A percentile compares a stretch with the other conserved stretches of the same genome.
Evolutionary conservation across 1,140 invertebrate genomes (phyloP).

Genomic region (Centruroides sculpturatus): DNA sequence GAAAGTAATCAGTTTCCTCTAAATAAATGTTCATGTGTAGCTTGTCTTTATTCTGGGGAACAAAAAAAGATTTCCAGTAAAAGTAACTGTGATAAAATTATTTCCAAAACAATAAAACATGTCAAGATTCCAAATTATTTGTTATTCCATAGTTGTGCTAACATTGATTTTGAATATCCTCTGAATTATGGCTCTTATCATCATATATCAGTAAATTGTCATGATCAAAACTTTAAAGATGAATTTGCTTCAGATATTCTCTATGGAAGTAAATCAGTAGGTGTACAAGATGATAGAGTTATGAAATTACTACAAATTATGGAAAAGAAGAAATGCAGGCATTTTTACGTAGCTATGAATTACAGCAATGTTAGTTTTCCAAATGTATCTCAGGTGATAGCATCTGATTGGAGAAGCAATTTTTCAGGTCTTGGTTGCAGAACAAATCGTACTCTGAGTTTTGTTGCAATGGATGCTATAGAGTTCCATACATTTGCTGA

Average conservation of each 20-base stretch:
- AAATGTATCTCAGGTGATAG: neutral
- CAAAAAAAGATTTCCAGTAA: constrained; percentile 6
- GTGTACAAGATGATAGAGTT: too few species aligned
- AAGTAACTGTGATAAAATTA: constrained; percentile 11
- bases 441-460: constrained; percentile 47
- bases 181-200: constrained; percentile 10
- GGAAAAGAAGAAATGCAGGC: too few species aligned
- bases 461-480: constrained; percentile 54
- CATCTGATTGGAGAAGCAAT: constrained; percentile 13
- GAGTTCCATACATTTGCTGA: constrained; percentile 54
- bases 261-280: too few species aligned
- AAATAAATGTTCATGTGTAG: constrained; percentile 4
- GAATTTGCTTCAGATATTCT: too few species aligned
- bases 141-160: neutral
- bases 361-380: constrained; percentile 16
- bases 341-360: constrained; percentile 4
- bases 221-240: neutral
- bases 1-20: neutral
- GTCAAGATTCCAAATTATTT: constrained; percentile 3
- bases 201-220: constrained; percentile 7
- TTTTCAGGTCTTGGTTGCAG: constrained; percentile 36
- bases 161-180: constrained; percentile 10
- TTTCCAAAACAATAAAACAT: constrained; percentile 2
- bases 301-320: too few species aligned
- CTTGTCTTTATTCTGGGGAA: constrained; percentile 7